Percentiles rank a stretch among this genome's conserved stretches.
Conservation (phyloP, 1,140 invertebrate genomes). For the Brachystomella parvula region DNA sequence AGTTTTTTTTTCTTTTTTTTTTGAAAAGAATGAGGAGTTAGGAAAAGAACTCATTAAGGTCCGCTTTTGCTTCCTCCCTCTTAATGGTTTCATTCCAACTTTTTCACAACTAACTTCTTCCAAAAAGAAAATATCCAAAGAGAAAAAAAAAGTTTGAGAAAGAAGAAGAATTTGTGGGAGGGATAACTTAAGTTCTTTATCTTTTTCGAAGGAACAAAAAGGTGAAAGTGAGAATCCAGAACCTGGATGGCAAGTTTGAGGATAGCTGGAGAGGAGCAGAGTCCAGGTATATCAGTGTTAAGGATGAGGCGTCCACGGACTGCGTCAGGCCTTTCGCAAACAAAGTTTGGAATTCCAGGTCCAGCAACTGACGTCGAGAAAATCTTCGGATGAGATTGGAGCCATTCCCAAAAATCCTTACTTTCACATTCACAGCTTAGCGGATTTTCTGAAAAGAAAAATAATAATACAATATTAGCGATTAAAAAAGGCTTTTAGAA, state of each 20-base stretch:
- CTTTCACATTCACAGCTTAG: slow-evolving; percentile 37
- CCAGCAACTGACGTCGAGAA: slow-evolving; percentile 23
- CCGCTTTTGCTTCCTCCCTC: no score
- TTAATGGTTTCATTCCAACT: no score
- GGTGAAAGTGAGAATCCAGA: no score
- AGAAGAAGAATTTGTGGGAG: no score
- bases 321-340: slow-evolving; percentile 35
- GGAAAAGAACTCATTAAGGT: no score
- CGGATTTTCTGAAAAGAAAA: slow-evolving; percentile 32
- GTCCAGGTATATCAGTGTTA: slow-evolving; percentile 31
- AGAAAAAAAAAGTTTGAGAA: no score
- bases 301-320: slow-evolving; percentile 32
- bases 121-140: no score
- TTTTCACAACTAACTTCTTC: no score
- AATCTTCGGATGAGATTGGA: slow-evolving; percentile 36
- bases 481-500: background rate
- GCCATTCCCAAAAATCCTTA: slow-evolving; percentile 37
- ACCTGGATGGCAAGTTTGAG: slow-evolving; percentile 38
- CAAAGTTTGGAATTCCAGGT: slow-evolving; percentile 26
- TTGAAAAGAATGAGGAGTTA: no score
- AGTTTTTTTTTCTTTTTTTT: no score
- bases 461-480: background rate
- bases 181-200: no score
- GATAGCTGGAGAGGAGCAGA: slow-evolving; percentile 36
- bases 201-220: no score